Evolutionary conservation across 2,888 invertebrate species (phyloP), one percentile per base, ranked within the genome.

Genomic region (Cremastobaeus sp.): DNA sequence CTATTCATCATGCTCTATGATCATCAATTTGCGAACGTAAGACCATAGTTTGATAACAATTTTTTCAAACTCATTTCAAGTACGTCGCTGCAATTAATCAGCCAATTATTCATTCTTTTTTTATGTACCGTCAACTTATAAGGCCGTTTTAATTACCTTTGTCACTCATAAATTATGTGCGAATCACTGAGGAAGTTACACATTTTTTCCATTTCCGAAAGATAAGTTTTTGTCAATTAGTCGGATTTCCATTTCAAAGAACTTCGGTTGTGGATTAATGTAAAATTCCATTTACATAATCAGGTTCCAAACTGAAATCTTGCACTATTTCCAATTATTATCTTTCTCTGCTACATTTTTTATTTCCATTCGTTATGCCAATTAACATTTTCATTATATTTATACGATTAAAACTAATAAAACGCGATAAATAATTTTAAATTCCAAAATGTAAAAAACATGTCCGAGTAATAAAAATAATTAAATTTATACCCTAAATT

Each of bases 231-330:
- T 54, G 35, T 54, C 62, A 43, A 50, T 64, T 64, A 64, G 34
- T 52, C 43, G 43, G 41, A 64, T 64, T 64, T 54, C 54, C 64
- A 54, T 64, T 45, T 54, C 64, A 64, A 64, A 64, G 64, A 50
- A 28, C 25, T 18, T 45, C 25, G 45, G 45, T 43, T 64, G 35
- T 43, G 64, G 64, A 34, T 64, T 52, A 64, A 64, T 43, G 32
- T 52, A 20, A 64, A 64, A 64, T 52, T 64, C 28, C 64, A 64
- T 64, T 64, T 54, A 45, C 64, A 64, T 64, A 52, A 52, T 52
- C 50, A 18, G 43, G 52, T 52, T 64, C 35, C 32, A 52, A 64
- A 64, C 52, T 64, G 3, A 64, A 64, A 64, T 64, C 64, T 64
- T 64, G 12, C 43, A 43, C 35, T 30, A 41, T 48, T 50, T 62